Percentiles rank a stretch among this genome's conserved stretches.
Conservation (phyloP, 1,140 invertebrate species). For the Temnothorax nylanderi region DNA sequence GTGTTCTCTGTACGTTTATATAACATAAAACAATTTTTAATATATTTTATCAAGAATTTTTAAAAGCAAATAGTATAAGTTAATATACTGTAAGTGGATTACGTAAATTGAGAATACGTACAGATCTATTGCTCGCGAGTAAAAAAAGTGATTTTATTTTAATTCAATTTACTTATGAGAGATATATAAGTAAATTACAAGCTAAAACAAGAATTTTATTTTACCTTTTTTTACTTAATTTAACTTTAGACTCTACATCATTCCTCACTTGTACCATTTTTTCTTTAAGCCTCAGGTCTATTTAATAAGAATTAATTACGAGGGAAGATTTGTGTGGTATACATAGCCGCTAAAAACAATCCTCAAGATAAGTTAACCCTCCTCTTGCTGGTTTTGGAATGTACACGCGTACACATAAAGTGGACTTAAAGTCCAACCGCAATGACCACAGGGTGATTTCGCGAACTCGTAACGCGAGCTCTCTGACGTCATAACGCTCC, state of each 20-base stretch:
- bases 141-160: not conserved
- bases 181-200: not conserved
- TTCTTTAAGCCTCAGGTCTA: not conserved
- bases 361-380: constrained; percentile 28
- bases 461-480: constrained; percentile 52
- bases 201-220: not conserved
- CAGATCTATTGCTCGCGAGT: not conserved
- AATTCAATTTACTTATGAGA: not conserved
- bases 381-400: constrained; percentile 19
- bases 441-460: constrained; percentile 44
- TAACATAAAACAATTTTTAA: not conserved
- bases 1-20: not conserved
- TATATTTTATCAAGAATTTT: not conserved
- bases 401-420: constrained; percentile 20
- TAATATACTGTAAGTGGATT: not conserved
- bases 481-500: constrained; percentile 39
- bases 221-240: not conserved
- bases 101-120: not conserved
- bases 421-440: constrained; percentile 45
- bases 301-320: constrained; percentile 35
- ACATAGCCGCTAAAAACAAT: constrained; percentile 28
- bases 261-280: not conserved
- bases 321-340: not conserved
- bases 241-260: not conserved
- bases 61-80: not conserved